Percentiles rank a stretch among this genome's conserved stretches.
phyloP scores from a whole-genome alignment of 2,888 invertebrate genomes.

The Chydorus sphaericus region DNA sequence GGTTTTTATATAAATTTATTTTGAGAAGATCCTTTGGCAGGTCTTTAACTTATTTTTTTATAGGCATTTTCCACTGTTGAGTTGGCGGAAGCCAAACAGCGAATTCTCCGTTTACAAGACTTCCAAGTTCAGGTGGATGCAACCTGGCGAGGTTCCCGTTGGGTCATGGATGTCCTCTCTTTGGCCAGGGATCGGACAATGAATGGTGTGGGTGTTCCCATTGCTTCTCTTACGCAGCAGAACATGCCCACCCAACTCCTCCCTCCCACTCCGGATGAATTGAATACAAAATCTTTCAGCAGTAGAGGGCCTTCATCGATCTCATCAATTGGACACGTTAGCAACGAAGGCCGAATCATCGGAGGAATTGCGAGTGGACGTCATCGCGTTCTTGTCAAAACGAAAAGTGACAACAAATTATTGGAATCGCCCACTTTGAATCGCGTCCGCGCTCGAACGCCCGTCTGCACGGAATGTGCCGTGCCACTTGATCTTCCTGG shows the following conservation, averaged over 20 bases:
- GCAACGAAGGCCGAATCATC: background rate
- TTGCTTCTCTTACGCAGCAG: slow-evolving; percentile 15
- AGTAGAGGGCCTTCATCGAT: background rate
- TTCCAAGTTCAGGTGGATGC: slow-evolving; percentile 71
- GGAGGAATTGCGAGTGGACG: background rate
- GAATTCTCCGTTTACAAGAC: slow-evolving; percentile 63
- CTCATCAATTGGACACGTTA: no score
- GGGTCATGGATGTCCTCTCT: slow-evolving; percentile 90
- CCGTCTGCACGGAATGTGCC: slow-evolving; percentile 14
- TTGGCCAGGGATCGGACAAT: slow-evolving; percentile 67
- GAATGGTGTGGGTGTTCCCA: slow-evolving; percentile 27
- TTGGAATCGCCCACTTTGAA: background rate
- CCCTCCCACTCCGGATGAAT: background rate
- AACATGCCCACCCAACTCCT: background rate
- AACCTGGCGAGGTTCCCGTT: slow-evolving; percentile 85
- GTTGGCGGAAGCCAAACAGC: slow-evolving; percentile 68
- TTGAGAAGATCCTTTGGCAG: background rate
- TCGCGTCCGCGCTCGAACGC: slow-evolving; percentile 1
- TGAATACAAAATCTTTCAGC: background rate
- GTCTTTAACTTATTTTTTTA: slow-evolving; percentile 11
- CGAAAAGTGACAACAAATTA: slow-evolving; percentile 9
- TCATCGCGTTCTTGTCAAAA: slow-evolving; percentile 7
- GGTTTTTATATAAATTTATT: slow-evolving; percentile 25
- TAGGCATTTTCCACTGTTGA: slow-evolving; percentile 81
- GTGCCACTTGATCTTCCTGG: slow-evolving; percentile 14